Base-by-base conservation (phyloP, 2,888 invertebrate genomes). In the Protodeltote pygarga region DNA sequence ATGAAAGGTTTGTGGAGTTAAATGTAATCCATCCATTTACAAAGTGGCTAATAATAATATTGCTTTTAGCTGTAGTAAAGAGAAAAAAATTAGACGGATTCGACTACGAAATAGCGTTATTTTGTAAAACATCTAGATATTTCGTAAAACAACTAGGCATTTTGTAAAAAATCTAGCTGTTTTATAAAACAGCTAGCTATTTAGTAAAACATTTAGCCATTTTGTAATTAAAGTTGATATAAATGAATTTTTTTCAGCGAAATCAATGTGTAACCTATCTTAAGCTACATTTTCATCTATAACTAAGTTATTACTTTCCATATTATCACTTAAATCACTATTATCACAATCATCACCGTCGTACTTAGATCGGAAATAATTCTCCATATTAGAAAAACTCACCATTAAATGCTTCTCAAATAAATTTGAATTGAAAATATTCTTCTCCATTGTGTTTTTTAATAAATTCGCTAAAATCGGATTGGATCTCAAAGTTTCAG, bases 381-480 rank as follows among this genome's bases (percentile, higher is more conserved):
- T 83, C 33, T 87, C 83, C 83, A 88, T 83, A 46, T 82, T 89
- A 0, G 79, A 77, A 0, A 89, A 49, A 0, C 85, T 85, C 0
- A 83, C 71, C 79, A 88, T 80, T 0, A 90, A 69, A 21, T 89
- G 81, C 29, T 81, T 87, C 28, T 89, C 87, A 2, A 83, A 67
- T 3, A 77, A 52, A 31, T 71, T 79, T 0, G 64, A 58, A 40
- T 81, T 79, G 25, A 78, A 74, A 19, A 66, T 68, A 41, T 65
- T 73, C 0, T 50, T 71, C 11, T 73, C 75, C 15, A 63, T 64
- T 0, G 68, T 71, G 2, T 66, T 63, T 46, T 80, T 85, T 0
- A 91, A 53, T 3, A 91, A 44, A 50, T 90, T 89, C 0, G 89
- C 90, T 34, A 91, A 55, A 11, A 91, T 91, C 0, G 92, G 91